phyloP scores from a whole-genome alignment of 2,797 vertebrate genomes.

The Emydoidea blandingii region DNA sequence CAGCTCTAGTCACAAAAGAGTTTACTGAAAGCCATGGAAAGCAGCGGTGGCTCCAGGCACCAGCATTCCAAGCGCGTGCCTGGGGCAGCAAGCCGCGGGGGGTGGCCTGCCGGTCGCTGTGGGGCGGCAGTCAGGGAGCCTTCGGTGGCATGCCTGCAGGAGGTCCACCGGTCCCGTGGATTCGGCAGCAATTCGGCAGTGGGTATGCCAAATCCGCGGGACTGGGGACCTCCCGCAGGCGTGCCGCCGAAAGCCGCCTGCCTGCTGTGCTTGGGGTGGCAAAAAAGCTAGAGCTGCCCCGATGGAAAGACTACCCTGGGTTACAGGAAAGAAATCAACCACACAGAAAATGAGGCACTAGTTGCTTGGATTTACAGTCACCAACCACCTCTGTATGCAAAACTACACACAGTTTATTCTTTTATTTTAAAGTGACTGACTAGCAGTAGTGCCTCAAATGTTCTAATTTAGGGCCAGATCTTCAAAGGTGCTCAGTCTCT shows the following conservation, averaged over 20 bases:
- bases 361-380: background rate
- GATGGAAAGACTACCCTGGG: background rate
- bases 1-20: background rate
- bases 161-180: no score
- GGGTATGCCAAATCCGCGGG: no score
- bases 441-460: background rate
- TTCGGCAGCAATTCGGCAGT: no score
- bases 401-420: background rate
- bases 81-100: no score
- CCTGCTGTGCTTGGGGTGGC: no score
- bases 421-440: background rate
- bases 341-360: slow-evolving; percentile 17
- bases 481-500: slow-evolving; percentile 33
- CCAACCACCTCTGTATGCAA: background rate
- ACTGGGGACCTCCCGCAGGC: no score
- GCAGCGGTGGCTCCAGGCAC: background rate
- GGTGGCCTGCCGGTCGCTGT: no score
- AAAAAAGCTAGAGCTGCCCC: no score
- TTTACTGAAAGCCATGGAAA: background rate
- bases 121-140: no score
- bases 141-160: no score
- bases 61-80: no score
- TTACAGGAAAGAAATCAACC: background rate
- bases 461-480: slow-evolving; percentile 37
- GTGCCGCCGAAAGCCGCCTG: no score